Evolutionary conservation across 2,888 invertebrate genomes (phyloP).

Genomic region (Megalurothrips usitatus): DNA sequence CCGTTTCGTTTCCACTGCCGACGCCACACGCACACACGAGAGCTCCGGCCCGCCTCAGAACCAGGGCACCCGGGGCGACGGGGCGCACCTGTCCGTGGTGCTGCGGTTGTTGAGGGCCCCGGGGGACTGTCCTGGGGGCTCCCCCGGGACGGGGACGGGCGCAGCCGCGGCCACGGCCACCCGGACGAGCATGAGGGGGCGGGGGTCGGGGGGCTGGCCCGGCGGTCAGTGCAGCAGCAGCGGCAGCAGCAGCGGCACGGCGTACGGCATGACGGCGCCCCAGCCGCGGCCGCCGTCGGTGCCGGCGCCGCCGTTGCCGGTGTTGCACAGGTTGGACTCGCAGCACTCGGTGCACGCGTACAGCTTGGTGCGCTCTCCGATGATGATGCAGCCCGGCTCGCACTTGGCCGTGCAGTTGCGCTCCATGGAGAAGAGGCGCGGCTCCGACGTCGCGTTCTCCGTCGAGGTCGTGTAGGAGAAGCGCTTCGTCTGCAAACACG

Average conservation of each 20-base stretch:
- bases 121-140: neutral
- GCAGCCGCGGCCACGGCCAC: neutral
- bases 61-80: too few species aligned
- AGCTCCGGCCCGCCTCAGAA: too few species aligned
- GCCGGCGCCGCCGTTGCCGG: slow-evolving; percentile 53
- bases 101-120: neutral
- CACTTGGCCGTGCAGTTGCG: slow-evolving; percentile 78
- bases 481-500: slow-evolving; percentile 61
- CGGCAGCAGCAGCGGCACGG: neutral
- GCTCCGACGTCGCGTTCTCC: slow-evolving; percentile 69
- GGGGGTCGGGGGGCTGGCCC: neutral
- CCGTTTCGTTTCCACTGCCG: too few species aligned
- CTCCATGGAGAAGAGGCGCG: slow-evolving; percentile 78
- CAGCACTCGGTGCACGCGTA: slow-evolving; percentile 86
- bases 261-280: neutral
- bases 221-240: neutral
- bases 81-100: too few species aligned
- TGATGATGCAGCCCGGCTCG: slow-evolving; percentile 82
- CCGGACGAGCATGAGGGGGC: neutral
- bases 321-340: slow-evolving; percentile 71
- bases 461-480: slow-evolving; percentile 79
- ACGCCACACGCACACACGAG: too few species aligned
- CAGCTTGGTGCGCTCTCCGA: slow-evolving; percentile 82
- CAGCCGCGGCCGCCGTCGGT: neutral
- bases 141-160: neutral